phyloP scores from a whole-genome alignment of 1,140 invertebrate genomes.

The Reticulitermes speratus region DNA sequence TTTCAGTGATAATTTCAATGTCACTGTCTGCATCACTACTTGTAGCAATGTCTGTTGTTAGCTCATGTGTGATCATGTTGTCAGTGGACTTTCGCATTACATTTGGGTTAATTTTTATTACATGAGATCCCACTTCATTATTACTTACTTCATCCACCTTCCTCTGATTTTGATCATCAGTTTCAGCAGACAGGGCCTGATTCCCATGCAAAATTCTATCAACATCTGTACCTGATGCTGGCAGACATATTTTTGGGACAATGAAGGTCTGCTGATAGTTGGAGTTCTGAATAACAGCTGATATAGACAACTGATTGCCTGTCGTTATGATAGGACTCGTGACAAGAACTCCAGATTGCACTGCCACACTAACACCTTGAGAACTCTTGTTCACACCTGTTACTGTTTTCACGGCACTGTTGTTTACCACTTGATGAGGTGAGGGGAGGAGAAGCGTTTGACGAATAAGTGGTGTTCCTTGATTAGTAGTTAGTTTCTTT shows the following conservation, averaged over 20 bases:
- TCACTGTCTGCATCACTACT: conserved; percentile 2
- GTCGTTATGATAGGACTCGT: not conserved
- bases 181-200: not conserved
- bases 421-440: not conserved
- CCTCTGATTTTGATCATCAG: not conserved
- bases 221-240: conserved; percentile 2
- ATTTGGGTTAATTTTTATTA: conserved; percentile 14
- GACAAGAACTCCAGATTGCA: not conserved
- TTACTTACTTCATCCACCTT: not conserved
- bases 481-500: not conserved
- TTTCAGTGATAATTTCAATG: not conserved
- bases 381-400: not conserved
- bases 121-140: not conserved
- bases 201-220: not conserved
- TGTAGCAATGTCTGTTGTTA: not conserved
- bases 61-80: not conserved
- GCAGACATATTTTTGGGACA: not conserved
- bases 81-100: not conserved
- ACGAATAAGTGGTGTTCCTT: not conserved
- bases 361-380: not conserved
- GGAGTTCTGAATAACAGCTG: not conserved
- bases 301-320: not conserved
- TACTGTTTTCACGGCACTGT: not conserved
- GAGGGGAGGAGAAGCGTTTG: not conserved
- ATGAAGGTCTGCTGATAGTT: conserved; percentile 1